Evolutionary conservation across 2,888 invertebrate species (phyloP), one percentile per base, ranked within the genome.

Genomic region (Drosophila neoperkinsi): DNA sequence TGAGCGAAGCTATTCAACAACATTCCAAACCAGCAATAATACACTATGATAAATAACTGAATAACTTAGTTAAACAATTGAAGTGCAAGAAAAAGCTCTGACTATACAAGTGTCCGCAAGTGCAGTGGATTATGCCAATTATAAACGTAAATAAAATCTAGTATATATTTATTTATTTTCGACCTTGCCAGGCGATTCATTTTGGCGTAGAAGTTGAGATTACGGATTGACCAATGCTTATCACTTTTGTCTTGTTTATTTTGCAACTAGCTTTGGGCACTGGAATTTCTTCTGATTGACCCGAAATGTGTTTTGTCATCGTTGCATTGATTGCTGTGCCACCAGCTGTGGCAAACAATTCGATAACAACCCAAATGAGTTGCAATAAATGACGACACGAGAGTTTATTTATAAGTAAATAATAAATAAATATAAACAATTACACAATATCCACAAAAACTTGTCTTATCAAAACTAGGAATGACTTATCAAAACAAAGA

Each of bases 161-260:
- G 11, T 5, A 10, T n/a, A 5, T 7, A 43, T 13, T 21, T n/a
- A n/a, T 43, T 43, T 21, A 21, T 11, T n/a, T n/a, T 43, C 11
- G 6, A 57, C 52, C 49, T 43, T n/a, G n/a, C 3, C 2, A 11
- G 11, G 5, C n/a, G n/a, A 41, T 38, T 33, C 9, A 49, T n/a
- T 10, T 52, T 13, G 7, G 16, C 13, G n/a, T 11, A 13, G 43
- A 67, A 74, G 79, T 59, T 79, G 56, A 0, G 5, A 31, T 18
- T 25, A 2, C 18, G 41, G 5, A n/a, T 52, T 41, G 62, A 59
- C 36, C 51, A 34, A 21, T 25, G 49, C n/a, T 34, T 36, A 34
- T n/a, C n/a, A 16, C 30, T 46, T 18, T 16, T 4, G 28, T 51
- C n/a, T 10, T 21, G 50, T 43, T 79, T 66, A 74, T 74, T 74